A percentile compares a stretch with the other conserved stretches of the same genome.
Evolutionary conservation across 2,797 vertebrate species (phyloP).

Genomic region (Gobio occitaniae): DNA sequence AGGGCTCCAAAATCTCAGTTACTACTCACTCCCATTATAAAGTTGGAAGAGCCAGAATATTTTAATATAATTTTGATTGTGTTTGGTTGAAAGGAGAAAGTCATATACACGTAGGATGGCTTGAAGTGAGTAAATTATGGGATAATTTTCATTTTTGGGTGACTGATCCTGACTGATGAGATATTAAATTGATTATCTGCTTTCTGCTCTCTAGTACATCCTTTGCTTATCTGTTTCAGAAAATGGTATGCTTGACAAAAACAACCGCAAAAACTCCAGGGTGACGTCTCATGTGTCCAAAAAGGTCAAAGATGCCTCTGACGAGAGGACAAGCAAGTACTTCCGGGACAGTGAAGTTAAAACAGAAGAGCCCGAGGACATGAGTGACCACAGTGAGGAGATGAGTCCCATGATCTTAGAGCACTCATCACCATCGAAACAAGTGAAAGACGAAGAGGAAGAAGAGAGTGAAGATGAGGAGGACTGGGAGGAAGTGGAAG

Average conservation of each 20-base stretch:
- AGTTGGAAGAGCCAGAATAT: no score
- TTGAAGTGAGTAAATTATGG: no score
- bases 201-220: background rate
- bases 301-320: conserved; percentile 36
- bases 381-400: conserved; percentile 59
- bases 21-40: no score
- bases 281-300: conserved; percentile 57
- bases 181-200: background rate
- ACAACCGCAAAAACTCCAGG: conserved; percentile 58
- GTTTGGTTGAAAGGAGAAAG: no score
- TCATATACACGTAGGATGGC: no score
- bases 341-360: conserved; percentile 62
- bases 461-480: conserved; percentile 86
- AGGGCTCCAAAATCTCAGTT: no score
- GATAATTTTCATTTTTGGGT: no score
- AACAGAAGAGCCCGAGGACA: conserved; percentile 62
- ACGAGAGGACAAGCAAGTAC: conserved; percentile 74
- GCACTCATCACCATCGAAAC: conserved; percentile 53
- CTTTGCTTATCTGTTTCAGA: conserved; percentile 48
- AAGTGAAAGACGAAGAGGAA: conserved; percentile 68
- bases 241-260: conserved; percentile 50
- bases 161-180: background rate
- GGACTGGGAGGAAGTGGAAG: conserved; percentile 98
- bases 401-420: conserved; percentile 21
- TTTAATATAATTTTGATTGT: no score